phyloP scores from a whole-genome alignment of 2,797 vertebrate genomes.

The Enteromius paludinosus region DNA sequence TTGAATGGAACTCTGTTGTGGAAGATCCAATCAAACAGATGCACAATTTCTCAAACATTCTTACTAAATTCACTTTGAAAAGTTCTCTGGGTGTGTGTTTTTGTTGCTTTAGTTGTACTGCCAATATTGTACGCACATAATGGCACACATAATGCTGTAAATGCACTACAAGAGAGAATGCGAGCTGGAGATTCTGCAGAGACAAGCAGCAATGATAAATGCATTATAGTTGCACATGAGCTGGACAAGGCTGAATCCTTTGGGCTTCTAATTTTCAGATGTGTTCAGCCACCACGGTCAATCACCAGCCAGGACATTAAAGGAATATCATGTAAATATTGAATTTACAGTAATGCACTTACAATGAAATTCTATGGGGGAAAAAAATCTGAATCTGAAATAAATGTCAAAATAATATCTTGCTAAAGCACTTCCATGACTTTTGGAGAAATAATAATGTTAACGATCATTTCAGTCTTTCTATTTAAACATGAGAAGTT shows the following conservation, averaged over 20 bases:
- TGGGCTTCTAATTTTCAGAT: background rate
- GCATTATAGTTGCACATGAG: background rate
- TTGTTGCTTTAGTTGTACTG: background rate
- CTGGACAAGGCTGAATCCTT: background rate
- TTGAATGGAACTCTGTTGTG: constrained; percentile 8
- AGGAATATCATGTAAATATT: background rate
- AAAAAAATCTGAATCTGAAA: background rate
- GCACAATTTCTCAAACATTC: background rate
- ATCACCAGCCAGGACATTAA: background rate
- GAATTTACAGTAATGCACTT: background rate
- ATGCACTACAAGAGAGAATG: background rate
- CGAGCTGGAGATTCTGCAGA: background rate
- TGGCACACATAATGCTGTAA: background rate
- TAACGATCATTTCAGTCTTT: background rate
- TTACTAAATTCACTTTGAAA: constrained; percentile 1
- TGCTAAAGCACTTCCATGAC: background rate
- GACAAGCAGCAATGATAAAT: background rate
- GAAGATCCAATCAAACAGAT: constrained; percentile 22
- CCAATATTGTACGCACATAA: background rate
- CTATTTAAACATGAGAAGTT: background rate
- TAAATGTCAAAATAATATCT: background rate
- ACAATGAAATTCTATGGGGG: background rate
- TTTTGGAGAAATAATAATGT: background rate
- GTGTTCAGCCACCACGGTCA: too few species aligned
- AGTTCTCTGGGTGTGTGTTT: constrained; percentile 27